phyloP scores from a whole-genome alignment of 2,113 vertebrate genomes.

The Aphelocoma coerulescens region DNA sequence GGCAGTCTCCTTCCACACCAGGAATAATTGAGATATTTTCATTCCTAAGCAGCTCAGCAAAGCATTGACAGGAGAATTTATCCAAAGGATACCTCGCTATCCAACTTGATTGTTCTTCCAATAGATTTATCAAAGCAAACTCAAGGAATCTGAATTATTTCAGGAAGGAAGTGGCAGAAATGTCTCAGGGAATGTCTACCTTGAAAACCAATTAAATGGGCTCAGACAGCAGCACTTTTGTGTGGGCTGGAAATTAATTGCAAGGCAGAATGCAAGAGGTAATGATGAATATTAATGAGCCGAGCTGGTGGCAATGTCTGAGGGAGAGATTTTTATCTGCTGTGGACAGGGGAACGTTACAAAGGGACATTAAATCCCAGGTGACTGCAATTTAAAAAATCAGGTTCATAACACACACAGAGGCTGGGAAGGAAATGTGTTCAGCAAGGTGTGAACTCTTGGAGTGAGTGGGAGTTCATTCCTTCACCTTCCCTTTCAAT shows the following conservation, averaged over 20 bases:
- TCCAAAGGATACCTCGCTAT: not conserved
- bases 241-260: constrained; percentile 33
- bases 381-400: not conserved
- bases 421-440: not conserved
- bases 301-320: not conserved
- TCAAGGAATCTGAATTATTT: not conserved
- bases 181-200: not conserved
- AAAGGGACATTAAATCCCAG: not conserved
- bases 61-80: not conserved
- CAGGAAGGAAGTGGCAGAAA: not conserved
- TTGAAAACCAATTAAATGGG: constrained; percentile 23
- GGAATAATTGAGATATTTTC: not conserved
- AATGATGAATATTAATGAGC: constrained; percentile 30
- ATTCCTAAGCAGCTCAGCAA: not conserved
- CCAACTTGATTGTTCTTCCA: not conserved
- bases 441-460: not conserved
- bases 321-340: not conserved
- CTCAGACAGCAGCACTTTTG: not conserved
- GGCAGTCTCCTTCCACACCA: not conserved
- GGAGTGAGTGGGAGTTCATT: not conserved
- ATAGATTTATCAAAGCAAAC: not conserved
- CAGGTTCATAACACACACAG: not conserved
- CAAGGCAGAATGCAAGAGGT: not conserved
- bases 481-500: not conserved
- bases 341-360: not conserved